Evolutionary conservation across 1,140 invertebrate genomes (phyloP), one percentile per base, ranked within the genome.

Genomic region (Drosophila simulans): DNA sequence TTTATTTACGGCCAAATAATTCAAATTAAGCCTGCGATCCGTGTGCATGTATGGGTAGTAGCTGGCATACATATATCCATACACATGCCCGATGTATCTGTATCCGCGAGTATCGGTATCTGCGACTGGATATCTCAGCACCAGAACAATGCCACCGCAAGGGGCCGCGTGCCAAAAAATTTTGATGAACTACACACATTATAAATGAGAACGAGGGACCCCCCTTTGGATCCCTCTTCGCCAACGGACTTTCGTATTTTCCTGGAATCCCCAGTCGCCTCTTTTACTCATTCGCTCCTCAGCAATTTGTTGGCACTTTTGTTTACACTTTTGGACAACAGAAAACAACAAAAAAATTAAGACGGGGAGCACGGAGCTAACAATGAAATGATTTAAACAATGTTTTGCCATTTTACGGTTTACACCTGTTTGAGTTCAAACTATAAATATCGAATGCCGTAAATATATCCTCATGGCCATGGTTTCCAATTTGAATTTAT

Each of bases 341-440:
- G 34, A 34, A 40, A 17, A 48, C 4, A 48, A 31, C 22, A 37
- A 37, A 13, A 13, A 17, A 11, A 51, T 10, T 15, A 12, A 27
- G 25, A n/a, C 11, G 20, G n/a, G n/a, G 8, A 20, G 10, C 5
- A 22, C 22, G 56, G 65, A 89, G 84, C 74, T 88, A 84, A 89
- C 84, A 88, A 89, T 90, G 60, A 80, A 88, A 89, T 89, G 84
- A 88, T 88, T 88, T 88, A 89, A 88, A 89, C 84, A 88, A 77
- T 89, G 84, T 88, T 89, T 83, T 89, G 71, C 83, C 66, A 62
- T 77, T 89, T 88, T 88, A 88, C 84, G 80, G 72, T 71, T 88
- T 88, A 89, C 84, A 88, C 84, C 84, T 88, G 84, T 88, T 89
- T 80, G 84, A 88, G 85, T 88, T 88, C 77, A 77, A 75, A 73